Percentiles rank a stretch among this genome's conserved stretches.
Evolutionary conservation across 2,113 vertebrate species (phyloP).

Genomic region (Semnornis frantzii): DNA sequence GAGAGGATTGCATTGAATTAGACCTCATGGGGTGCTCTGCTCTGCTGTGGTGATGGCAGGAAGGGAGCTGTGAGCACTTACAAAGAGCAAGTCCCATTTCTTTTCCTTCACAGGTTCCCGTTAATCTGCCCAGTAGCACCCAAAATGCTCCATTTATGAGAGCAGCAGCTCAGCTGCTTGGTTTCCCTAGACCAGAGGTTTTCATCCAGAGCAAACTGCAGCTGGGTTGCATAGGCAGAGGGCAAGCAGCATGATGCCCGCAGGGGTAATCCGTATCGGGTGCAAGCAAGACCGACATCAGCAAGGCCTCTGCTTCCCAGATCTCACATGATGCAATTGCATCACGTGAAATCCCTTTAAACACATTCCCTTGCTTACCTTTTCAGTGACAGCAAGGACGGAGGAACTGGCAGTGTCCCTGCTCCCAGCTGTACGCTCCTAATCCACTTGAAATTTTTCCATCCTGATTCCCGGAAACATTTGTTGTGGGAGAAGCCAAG

Average conservation of each 20-base stretch:
- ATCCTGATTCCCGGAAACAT: slow-evolving; percentile 4
- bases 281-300: neutral
- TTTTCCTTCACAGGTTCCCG: neutral
- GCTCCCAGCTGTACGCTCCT: slow-evolving; percentile 7
- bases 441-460: neutral
- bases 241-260: neutral
- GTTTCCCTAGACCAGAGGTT: neutral
- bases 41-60: neutral
- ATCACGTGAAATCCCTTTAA: neutral
- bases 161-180: neutral
- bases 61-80: neutral
- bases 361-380: neutral
- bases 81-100: neutral
- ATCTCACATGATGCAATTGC: neutral
- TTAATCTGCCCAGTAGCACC: neutral
- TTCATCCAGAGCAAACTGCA: neutral
- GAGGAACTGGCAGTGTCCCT: neutral
- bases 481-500: neutral
- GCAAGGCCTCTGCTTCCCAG: neutral
- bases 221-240: neutral
- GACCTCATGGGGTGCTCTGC: neutral
- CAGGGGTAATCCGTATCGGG: rapidly evolving
- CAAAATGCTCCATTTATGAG: neutral
- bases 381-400: neutral
- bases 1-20: neutral